These are phyloP conservation scores for Watsonalla cultraria DNA, from an alignment of 2,888 invertebrate genomes.

Conservation along the genomic window DNA sequence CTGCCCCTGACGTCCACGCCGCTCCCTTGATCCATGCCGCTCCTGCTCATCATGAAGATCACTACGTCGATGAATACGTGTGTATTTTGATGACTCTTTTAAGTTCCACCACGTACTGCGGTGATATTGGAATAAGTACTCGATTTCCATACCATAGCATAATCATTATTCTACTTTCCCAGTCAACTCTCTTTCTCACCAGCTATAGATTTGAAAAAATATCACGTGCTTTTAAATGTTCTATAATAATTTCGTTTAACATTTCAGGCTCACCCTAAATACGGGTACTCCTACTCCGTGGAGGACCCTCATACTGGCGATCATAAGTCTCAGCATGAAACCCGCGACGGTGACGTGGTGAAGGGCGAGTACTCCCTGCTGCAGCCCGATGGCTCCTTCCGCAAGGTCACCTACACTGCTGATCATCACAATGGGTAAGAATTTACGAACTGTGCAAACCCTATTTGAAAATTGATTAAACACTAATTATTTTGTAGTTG, in stretches of 20 bases:
- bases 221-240: neutral
- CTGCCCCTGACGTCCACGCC: conserved; percentile 28
- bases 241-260: neutral
- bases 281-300: conserved; percentile 78
- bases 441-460: neutral
- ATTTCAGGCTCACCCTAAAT: conserved; percentile 70
- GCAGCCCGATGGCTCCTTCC: conserved; percentile 79
- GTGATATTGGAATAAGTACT: too few species aligned
- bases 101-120: too few species aligned
- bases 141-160: too few species aligned
- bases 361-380: conserved; percentile 78
- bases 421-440: conserved; percentile 78
- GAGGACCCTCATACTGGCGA: conserved; percentile 80
- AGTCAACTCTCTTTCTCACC: too few species aligned
- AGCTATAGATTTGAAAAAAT: too few species aligned
- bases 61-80: conserved; percentile 71
- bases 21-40: conserved; percentile 23
- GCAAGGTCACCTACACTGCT: conserved; percentile 79
- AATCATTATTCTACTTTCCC: too few species aligned
- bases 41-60: conserved; percentile 47
- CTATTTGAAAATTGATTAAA: too few species aligned
- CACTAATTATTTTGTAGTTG: too few species aligned
- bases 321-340: conserved; percentile 78
- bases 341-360: conserved; percentile 76
- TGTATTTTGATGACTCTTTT: conserved; percentile 17